Percentiles rank a stretch among this genome's conserved stretches.
Evolutionary conservation across 2,797 vertebrate species (phyloP).

Genomic region (Phaenicophaeus curvirostris): DNA sequence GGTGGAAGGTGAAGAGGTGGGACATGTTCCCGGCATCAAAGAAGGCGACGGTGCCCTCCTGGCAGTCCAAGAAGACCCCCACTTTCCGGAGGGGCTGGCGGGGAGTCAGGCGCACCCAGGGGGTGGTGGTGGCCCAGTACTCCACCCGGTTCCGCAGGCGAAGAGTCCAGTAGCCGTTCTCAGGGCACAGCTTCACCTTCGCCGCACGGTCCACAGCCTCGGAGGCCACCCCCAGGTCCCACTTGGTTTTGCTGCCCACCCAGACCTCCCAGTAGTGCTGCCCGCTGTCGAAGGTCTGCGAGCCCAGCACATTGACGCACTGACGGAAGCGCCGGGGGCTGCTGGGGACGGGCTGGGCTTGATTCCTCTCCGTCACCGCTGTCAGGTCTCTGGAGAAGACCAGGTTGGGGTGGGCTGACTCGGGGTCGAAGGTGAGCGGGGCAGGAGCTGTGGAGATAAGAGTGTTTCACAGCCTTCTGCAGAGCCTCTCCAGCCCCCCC

Average conservation of each 20-base stretch:
- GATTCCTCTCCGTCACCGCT: conserved; percentile 75
- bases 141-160: conserved; percentile 78
- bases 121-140: conserved; percentile 83
- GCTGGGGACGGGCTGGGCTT: background rate
- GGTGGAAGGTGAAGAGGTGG: conserved; percentile 81
- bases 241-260: conserved; percentile 85
- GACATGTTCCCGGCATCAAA: conserved; percentile 83
- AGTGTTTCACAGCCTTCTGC: background rate
- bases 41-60: conserved; percentile 81
- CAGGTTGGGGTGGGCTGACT: conserved; percentile 85
- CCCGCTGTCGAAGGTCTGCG: conserved; percentile 78
- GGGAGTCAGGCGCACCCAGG: conserved; percentile 79
- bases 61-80: conserved; percentile 85
- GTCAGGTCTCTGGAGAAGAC: conserved; percentile 82
- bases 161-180: conserved; percentile 86
- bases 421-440: conserved; percentile 81
- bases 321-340: conserved; percentile 81
- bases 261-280: conserved; percentile 89
- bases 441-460: conserved; percentile 74
- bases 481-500: rapidly evolving
- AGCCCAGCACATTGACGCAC: conserved; percentile 84
- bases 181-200: conserved; percentile 83
- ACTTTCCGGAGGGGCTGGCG: conserved; percentile 56
- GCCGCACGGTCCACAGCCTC: conserved; percentile 77
- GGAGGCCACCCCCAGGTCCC: conserved; percentile 86